These are phyloP conservation scores for Drosophila ambigua DNA, from an alignment of 1,140 invertebrate species.

Conservation along the genomic window DNA sequence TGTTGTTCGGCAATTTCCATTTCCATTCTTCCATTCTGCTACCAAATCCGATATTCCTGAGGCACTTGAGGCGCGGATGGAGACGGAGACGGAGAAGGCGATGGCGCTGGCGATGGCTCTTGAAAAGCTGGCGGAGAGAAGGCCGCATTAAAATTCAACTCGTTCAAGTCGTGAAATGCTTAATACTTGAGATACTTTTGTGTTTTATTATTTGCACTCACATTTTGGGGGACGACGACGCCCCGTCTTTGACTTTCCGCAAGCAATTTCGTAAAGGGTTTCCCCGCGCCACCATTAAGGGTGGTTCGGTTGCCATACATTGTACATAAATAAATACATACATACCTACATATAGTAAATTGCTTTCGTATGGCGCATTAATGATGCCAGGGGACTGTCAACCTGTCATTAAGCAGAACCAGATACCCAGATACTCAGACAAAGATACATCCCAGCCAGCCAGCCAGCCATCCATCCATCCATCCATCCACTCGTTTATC, in stretches of 20 bases:
- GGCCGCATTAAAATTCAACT: slow-evolving; percentile 73
- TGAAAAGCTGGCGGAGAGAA: slow-evolving; percentile 16
- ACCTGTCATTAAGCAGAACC: slow-evolving; percentile 68
- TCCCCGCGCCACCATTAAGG: slow-evolving; percentile 55
- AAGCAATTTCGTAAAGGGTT: slow-evolving; percentile 56
- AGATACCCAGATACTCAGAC: slow-evolving; percentile 1
- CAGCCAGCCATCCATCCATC: background rate
- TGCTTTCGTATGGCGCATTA: slow-evolving; percentile 72
- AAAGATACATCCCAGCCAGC: slow-evolving; percentile 19
- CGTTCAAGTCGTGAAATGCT: slow-evolving; percentile 69
- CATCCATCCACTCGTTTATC: slow-evolving; percentile 12
- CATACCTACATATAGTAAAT: slow-evolving; percentile 66
- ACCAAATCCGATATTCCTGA: slow-evolving; percentile 32
- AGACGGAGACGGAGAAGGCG: slow-evolving; percentile 12
- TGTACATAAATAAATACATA: slow-evolving; percentile 31
- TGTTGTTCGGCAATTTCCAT: slow-evolving; percentile 40
- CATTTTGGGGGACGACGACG: slow-evolving; percentile 28
- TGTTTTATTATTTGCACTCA: slow-evolving; percentile 64
- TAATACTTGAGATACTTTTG: slow-evolving; percentile 73
- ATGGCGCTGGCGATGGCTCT: slow-evolving; percentile 19
- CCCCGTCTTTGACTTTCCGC: slow-evolving; percentile 45
- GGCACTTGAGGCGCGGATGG: slow-evolving; percentile 19
- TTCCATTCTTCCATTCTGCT: slow-evolving; percentile 22
- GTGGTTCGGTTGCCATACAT: slow-evolving; percentile 26
- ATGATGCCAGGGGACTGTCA: slow-evolving; percentile 45